phyloP scores from a whole-genome alignment of 2,888 invertebrate genomes.

The Cataglyphis albicans region DNA sequence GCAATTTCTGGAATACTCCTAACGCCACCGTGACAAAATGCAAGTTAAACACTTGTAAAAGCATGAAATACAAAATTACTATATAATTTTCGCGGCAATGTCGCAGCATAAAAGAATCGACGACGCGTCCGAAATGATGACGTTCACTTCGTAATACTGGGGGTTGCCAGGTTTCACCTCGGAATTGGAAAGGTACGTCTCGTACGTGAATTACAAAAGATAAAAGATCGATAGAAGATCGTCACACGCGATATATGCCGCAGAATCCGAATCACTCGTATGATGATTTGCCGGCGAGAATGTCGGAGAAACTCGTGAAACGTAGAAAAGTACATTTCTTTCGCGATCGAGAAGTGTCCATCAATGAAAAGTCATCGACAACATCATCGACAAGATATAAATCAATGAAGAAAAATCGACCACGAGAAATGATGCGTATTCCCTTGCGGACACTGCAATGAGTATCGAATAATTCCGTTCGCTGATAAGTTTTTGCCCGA shows the following conservation, averaged over 20 bases:
- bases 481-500: constrained; percentile 55
- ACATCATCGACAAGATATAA: constrained; percentile 58
- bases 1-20: constrained; percentile 24
- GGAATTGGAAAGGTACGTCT: background rate
- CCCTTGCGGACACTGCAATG: constrained; percentile 26
- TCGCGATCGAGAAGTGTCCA: constrained; percentile 58
- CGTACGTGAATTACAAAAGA: background rate
- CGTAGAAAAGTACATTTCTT: constrained; percentile 58
- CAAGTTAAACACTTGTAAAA: constrained; percentile 6
- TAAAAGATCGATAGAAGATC: constrained; percentile 24
- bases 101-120: background rate
- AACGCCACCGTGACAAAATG: constrained; percentile 22
- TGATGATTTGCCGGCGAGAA: constrained; percentile 7
- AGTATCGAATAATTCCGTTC: constrained; percentile 57
- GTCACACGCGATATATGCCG: background rate
- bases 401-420: constrained; percentile 49
- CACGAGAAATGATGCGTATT: constrained; percentile 57
- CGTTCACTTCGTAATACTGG: constrained; percentile 1
- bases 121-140: background rate
- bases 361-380: constrained; percentile 49
- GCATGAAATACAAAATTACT: constrained; percentile 32
- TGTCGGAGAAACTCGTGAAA: constrained; percentile 35
- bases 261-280: constrained; percentile 10
- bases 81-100: constrained; percentile 9
- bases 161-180: background rate